Evolutionary conservation across 2,888 invertebrate species (phyloP).

Genomic region (Idaea straminata): DNA sequence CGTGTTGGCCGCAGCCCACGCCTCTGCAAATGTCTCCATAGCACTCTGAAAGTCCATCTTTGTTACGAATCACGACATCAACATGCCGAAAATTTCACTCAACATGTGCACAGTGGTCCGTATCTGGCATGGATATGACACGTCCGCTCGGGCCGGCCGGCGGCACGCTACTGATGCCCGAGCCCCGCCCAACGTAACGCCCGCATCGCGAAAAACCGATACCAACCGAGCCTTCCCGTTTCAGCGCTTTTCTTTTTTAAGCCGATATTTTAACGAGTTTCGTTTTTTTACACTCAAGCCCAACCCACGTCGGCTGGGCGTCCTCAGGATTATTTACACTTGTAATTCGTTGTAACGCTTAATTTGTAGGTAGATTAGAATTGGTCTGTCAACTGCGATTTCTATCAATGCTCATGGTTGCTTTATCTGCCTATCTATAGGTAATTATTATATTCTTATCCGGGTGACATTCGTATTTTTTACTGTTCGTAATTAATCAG

Average conservation of each 20-base stretch:
- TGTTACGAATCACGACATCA: conserved; percentile 72
- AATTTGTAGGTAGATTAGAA: conserved; percentile 46
- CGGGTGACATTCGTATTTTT: no score
- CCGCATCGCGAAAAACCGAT: conserved; percentile 77
- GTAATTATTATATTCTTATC: no score
- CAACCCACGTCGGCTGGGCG: conserved; percentile 78
- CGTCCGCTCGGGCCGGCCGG: conserved; percentile 80
- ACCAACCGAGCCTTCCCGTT: conserved; percentile 77
- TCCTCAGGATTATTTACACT: conserved; percentile 78
- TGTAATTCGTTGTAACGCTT: conserved; percentile 71
- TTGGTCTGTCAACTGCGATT: background rate
- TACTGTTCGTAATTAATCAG: no score
- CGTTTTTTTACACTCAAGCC: conserved; percentile 64
- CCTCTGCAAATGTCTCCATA: conserved; percentile 98
- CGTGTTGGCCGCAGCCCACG: conserved; percentile 93
- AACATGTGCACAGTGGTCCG: conserved; percentile 59
- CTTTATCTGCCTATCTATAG: background rate
- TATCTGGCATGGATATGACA: conserved; percentile 40
- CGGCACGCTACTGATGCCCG: conserved; percentile 80
- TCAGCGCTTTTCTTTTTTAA: conserved; percentile 81
- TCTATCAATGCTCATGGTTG: background rate
- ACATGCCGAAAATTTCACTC: conserved; percentile 72
- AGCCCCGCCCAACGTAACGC: conserved; percentile 77
- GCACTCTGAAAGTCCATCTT: conserved; percentile 98
- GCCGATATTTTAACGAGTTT: conserved; percentile 79